Evolutionary conservation across 2,888 invertebrate species (phyloP).

Genomic region (Philaethria dido): DNA sequence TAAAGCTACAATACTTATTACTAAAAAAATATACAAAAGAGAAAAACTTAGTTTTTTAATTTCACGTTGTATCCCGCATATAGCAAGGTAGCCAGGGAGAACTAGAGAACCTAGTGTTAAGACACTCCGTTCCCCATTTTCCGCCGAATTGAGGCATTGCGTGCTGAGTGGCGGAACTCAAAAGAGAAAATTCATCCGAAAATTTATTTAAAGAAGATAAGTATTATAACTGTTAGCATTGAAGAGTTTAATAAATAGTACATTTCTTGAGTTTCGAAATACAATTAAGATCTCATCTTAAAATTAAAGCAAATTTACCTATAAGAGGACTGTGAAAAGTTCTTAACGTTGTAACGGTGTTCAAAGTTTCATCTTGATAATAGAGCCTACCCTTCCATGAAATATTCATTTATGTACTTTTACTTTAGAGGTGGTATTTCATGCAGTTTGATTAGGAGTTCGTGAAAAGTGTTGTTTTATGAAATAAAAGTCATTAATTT

Average conservation of each 20-base stretch:
- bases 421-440: slow-evolving; percentile 1
- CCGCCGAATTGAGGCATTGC: no score
- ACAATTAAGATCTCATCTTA: slow-evolving; percentile 22
- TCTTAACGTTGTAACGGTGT: slow-evolving; percentile 14
- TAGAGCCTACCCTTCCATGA: slow-evolving; percentile 1
- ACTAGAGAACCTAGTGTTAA: no score
- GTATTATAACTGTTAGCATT: neutral
- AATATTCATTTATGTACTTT: slow-evolving; percentile 19
- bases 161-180: no score
- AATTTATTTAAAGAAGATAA: neutral
- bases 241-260: neutral
- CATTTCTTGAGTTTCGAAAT: slow-evolving; percentile 1
- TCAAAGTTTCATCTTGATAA: slow-evolving; percentile 5
- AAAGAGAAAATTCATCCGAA: no score
- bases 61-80: no score
- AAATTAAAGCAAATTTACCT: slow-evolving; percentile 6
- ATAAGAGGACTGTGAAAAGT: slow-evolving; percentile 3
- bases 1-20: no score
- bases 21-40: no score
- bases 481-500: neutral
- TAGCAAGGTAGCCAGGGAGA: no score
- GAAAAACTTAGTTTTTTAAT: no score
- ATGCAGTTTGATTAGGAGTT: neutral
- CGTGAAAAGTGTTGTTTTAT: neutral
- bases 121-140: no score